phyloP scores from a whole-genome alignment of 2,797 vertebrate genomes.

The Onychomys arenicola region DNA sequence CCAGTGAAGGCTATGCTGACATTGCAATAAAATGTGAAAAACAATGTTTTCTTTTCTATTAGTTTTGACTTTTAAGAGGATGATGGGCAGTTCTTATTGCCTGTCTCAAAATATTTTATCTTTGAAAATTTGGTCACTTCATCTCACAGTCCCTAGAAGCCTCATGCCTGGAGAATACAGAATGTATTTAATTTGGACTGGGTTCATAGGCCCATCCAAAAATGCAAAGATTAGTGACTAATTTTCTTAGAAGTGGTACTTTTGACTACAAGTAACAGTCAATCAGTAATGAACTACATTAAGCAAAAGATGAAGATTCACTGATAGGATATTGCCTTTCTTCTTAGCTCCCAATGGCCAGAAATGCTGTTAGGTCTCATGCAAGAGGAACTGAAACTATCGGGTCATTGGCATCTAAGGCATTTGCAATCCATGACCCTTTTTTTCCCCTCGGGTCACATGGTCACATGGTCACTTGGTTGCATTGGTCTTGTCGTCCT shows the following conservation, averaged over 20 bases:
- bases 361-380: neutral
- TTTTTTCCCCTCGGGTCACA: neutral
- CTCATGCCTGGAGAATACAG: neutral
- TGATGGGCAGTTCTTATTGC: neutral
- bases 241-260: slow-evolving; percentile 32
- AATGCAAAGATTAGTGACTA: neutral
- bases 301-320: slow-evolving; percentile 36
- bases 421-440: neutral
- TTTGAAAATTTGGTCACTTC: neutral
- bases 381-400: neutral
- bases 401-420: neutral
- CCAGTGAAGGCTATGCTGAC: neutral
- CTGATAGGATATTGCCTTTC: neutral
- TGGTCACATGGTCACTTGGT: neutral
- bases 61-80: neutral
- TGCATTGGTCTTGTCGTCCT: neutral
- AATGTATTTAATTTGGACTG: slow-evolving; percentile 4
- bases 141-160: neutral
- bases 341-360: neutral
- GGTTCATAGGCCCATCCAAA: neutral
- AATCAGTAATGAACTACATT: neutral
- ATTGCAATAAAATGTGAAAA: neutral
- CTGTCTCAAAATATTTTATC: slow-evolving; percentile 34
- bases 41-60: neutral
- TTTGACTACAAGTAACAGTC: slow-evolving; percentile 5